phyloP scores from a whole-genome alignment of 2,113 vertebrate genomes.

The Seriola dumerili region DNA sequence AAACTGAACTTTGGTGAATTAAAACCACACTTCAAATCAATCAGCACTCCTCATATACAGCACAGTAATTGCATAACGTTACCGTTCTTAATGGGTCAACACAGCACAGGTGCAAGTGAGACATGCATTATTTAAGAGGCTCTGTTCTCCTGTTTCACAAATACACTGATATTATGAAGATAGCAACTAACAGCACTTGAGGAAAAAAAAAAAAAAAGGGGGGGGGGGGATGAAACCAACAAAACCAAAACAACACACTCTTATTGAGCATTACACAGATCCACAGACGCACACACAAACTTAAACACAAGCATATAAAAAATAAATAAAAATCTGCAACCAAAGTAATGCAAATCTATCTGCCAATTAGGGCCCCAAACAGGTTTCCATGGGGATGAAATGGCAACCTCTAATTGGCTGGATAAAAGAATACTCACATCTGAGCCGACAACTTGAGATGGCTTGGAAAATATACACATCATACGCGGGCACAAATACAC shows the following conservation, averaged over 20 bases:
- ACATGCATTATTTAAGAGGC: constrained; percentile 74
- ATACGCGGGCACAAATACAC: neutral
- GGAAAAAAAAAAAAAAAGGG: neutral
- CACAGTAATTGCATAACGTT: constrained; percentile 60
- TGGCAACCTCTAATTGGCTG: constrained; percentile 74
- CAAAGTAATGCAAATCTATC: constrained; percentile 81
- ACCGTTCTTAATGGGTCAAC: constrained; percentile 62
- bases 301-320: constrained; percentile 39
- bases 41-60: constrained; percentile 32
- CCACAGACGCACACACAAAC: constrained; percentile 14
- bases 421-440: constrained; percentile 75
- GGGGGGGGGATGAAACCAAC: constrained; percentile 21
- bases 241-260: constrained; percentile 35
- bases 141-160: constrained; percentile 67
- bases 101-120: constrained; percentile 62
- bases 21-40: constrained; percentile 44
- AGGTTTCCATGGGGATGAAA: constrained; percentile 79
- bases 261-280: constrained; percentile 40
- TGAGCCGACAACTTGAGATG: constrained; percentile 71
- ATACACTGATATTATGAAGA: constrained; percentile 54
- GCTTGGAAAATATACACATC: constrained; percentile 62
- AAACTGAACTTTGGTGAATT: constrained; percentile 33
- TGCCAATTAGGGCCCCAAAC: constrained; percentile 74
- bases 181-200: constrained; percentile 40
- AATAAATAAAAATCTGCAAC: constrained; percentile 44